Evolutionary conservation across 2,113 vertebrate species (phyloP).

Genomic region (Psammodynastes pulverulentus): DNA sequence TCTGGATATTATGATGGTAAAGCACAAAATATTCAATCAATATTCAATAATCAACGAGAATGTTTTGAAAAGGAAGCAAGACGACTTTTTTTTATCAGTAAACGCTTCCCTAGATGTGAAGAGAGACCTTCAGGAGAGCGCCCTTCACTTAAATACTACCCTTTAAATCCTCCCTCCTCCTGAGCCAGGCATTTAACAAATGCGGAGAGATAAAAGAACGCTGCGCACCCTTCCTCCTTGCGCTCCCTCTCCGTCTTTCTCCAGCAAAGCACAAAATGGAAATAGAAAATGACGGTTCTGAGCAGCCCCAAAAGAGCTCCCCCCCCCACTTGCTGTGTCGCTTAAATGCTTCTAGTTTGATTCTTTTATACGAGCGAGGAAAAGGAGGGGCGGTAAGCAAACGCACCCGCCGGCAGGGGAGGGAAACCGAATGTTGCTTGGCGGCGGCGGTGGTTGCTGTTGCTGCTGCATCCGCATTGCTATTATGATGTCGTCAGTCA

Average conservation of each 20-base stretch:
- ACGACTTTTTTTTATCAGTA: not conserved
- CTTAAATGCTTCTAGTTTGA: slow-evolving; percentile 50
- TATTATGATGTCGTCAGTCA: slow-evolving; percentile 51
- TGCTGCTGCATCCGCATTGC: slow-evolving; percentile 41
- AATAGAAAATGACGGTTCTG: slow-evolving; percentile 68
- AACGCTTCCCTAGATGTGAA: not conserved
- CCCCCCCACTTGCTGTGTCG: slow-evolving; percentile 24
- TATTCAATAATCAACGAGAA: not conserved
- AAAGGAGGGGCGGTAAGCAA: not conserved
- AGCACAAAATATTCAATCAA: not conserved
- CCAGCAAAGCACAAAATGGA: slow-evolving; percentile 38
- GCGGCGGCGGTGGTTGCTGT: slow-evolving; percentile 12
- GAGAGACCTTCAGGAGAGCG: slow-evolving; percentile 7
- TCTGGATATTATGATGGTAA: not conserved
- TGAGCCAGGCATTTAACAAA: slow-evolving; percentile 32
- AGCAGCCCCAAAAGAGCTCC: slow-evolving; percentile 48
- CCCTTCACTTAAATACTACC: not conserved
- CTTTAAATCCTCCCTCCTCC: slow-evolving; percentile 3
- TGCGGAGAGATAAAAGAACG: slow-evolving; percentile 41
- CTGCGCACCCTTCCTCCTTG: slow-evolving; percentile 54
- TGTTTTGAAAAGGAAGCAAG: slow-evolving; percentile 1
- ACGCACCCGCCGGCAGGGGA: not conserved
- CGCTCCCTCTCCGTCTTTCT: slow-evolving; percentile 49
- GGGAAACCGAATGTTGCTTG: not conserved
- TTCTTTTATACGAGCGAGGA: slow-evolving; percentile 37